Evolutionary conservation across 2,888 invertebrate genomes (phyloP).

Genomic region (Hypolimnas misippus): DNA sequence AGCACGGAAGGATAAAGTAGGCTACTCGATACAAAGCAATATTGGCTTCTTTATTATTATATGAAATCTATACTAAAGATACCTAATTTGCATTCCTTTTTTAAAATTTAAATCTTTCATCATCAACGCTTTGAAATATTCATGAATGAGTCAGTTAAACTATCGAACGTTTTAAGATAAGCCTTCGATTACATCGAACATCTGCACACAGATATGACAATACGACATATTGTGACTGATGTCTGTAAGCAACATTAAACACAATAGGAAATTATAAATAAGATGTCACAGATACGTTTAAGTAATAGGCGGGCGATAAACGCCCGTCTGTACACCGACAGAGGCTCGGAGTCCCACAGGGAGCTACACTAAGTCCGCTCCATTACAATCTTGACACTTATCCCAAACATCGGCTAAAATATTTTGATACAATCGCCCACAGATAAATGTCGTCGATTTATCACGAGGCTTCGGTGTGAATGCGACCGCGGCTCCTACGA

Average conservation of each 20-base stretch:
- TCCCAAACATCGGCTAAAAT: slow-evolving; percentile 74
- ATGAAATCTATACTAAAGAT: not conserved
- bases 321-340: slow-evolving; percentile 49
- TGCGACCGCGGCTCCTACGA: slow-evolving; percentile 53
- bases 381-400: slow-evolving; percentile 75
- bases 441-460: slow-evolving; percentile 80
- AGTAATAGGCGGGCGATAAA: slow-evolving; percentile 37
- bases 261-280: slow-evolving; percentile 36
- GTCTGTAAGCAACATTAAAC: slow-evolving; percentile 7
- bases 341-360: slow-evolving; percentile 51
- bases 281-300: slow-evolving; percentile 38
- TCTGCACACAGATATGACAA: slow-evolving; percentile 9
- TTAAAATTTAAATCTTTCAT: not conserved
- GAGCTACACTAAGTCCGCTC: slow-evolving; percentile 60
- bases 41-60: too few species aligned
- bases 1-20: slow-evolving; percentile 7
- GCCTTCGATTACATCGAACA: slow-evolving; percentile 3
- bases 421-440: slow-evolving; percentile 80
- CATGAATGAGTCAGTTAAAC: not conserved
- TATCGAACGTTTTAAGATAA: not conserved
- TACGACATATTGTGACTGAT: slow-evolving; percentile 20
- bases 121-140: too few species aligned
- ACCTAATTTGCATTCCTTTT: not conserved
- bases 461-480: slow-evolving; percentile 62
- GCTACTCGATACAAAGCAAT: not conserved